Evolutionary conservation across 2,888 invertebrate species (phyloP), one percentile per base, ranked within the genome.

Genomic region (Parapristionchus giblindavisi): DNA sequence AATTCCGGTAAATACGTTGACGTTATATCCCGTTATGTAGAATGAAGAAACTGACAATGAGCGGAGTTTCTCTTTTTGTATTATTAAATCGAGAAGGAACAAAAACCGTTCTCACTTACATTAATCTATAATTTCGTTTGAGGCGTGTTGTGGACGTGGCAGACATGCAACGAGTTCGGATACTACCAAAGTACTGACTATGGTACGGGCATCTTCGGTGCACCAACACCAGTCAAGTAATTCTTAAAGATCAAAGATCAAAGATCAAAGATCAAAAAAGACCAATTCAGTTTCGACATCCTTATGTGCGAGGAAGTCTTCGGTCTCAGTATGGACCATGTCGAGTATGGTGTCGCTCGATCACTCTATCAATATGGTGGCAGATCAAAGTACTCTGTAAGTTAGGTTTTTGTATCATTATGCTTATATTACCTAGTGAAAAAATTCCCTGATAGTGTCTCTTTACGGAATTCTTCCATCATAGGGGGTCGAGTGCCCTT

Each of bases 81-180:
- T n/a, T n/a, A n/a, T n/a, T n/a, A n/a, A n/a, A n/a, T n/a, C n/a
- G n/a, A n/a, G n/a, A n/a, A n/a, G n/a, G n/a, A n/a, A n/a, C n/a
- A 48, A 48, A 48, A 48, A 11, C 14, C 48, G 11, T 48, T 11
- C 21, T 48, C 11, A 21, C 48, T 14, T 48, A 48, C 21, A 48
- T 48, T 38, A 40, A 40, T 63, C 24, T 63, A 11, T 40, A 40
- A 27, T 29, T 27, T n/a, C 51, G 14, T 17, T 54, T 2, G 14
- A 70, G 70, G 36, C 5, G 14, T 70, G 3, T 56, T 70, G 85
- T 96, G 96, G 96, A 92, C 92, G 77, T 96, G 95, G 88, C 96
- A 96, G 89, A 96, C 96, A 0, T 97, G 96, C 88, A 94, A 93
- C 0, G 97, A 97, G 89, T 97, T 96, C 88, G 96, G 96, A 36